A percentile compares a stretch with the other conserved stretches of the same genome.
These are phyloP conservation scores for Drosophila phalerata DNA, from an alignment of 2,888 invertebrate genomes.

Conservation along the genomic window DNA sequence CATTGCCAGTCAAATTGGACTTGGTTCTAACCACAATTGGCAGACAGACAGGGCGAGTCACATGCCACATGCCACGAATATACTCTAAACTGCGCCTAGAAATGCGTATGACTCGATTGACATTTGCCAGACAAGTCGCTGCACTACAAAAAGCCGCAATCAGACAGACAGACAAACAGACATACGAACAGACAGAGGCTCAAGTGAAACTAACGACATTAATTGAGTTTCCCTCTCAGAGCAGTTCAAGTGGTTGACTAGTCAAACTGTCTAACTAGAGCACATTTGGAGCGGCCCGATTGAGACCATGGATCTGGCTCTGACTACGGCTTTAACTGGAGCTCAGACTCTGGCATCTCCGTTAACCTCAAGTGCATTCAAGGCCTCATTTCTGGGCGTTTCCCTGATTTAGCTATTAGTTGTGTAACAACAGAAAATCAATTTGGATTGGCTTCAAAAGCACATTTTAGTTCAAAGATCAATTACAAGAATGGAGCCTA, in stretches of 20 bases:
- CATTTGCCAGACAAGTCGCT: slow-evolving; percentile 64
- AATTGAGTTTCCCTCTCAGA: slow-evolving; percentile 65
- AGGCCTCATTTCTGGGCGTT: slow-evolving; percentile 52
- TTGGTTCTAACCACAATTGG: slow-evolving; percentile 48
- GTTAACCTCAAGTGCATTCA: slow-evolving; percentile 58
- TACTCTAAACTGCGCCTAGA: slow-evolving; percentile 65
- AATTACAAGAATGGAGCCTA: slow-evolving; percentile 46
- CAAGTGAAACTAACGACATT: slow-evolving; percentile 65
- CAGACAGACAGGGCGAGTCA: slow-evolving; percentile 51
- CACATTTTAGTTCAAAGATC: slow-evolving; percentile 64
- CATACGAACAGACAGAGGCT: slow-evolving; percentile 28
- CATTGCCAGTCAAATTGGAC: slow-evolving; percentile 49
- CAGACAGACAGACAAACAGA: slow-evolving; percentile 16
- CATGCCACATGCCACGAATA: slow-evolving; percentile 31
- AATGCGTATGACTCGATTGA: slow-evolving; percentile 72
- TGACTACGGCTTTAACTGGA: slow-evolving; percentile 1
- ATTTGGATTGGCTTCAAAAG: slow-evolving; percentile 51
- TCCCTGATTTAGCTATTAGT: slow-evolving; percentile 21
- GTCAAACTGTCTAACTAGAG: slow-evolving; percentile 31
- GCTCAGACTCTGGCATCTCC: slow-evolving; percentile 40
- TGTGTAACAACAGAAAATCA: slow-evolving; percentile 64
- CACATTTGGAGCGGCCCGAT: slow-evolving; percentile 31
- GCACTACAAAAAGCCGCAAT: slow-evolving; percentile 34
- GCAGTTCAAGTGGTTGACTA: slow-evolving; percentile 44
- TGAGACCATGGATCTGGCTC: slow-evolving; percentile 5